These are phyloP conservation scores for Nasonia giraulti DNA, from an alignment of 1,140 invertebrate genomes.

Conservation along the genomic window DNA sequence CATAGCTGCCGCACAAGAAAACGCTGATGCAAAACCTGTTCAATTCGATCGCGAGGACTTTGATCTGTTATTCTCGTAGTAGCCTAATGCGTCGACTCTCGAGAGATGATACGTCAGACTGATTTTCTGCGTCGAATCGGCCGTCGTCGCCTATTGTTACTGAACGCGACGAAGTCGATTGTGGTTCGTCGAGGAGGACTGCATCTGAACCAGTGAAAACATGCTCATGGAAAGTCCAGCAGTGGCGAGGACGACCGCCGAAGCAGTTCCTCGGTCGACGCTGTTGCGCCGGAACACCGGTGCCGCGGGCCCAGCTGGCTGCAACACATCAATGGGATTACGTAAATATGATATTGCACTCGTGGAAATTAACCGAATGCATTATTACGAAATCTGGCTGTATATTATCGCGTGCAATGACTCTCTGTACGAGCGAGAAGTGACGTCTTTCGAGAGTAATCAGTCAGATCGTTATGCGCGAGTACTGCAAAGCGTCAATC, in stretches of 20 bases:
- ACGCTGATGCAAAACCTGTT: not conserved
- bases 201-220: conserved; percentile 69
- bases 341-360: not conserved
- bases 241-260: conserved; percentile 66
- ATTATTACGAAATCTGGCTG: too few species aligned
- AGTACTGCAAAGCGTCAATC: too few species aligned
- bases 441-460: too few species aligned
- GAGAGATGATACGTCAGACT: not conserved
- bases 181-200: conserved; percentile 60
- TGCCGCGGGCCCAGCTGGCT: conserved; percentile 41
- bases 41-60: not conserved
- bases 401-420: too few species aligned
- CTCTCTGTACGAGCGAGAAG: too few species aligned
- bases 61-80: too few species aligned
- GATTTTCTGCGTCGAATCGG: not conserved
- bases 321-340: not conserved
- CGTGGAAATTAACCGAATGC: not conserved
- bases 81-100: too few species aligned
- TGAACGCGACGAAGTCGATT: conserved; percentile 53
- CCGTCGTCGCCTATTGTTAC: not conserved
- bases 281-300: conserved; percentile 57
- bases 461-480: too few species aligned
- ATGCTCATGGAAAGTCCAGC: conserved; percentile 68
- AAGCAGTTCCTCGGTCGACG: conserved; percentile 59
- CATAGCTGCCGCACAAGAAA: not conserved